Conservation (phyloP, 2,113 vertebrate species). For the Daboia siamensis region DNA sequence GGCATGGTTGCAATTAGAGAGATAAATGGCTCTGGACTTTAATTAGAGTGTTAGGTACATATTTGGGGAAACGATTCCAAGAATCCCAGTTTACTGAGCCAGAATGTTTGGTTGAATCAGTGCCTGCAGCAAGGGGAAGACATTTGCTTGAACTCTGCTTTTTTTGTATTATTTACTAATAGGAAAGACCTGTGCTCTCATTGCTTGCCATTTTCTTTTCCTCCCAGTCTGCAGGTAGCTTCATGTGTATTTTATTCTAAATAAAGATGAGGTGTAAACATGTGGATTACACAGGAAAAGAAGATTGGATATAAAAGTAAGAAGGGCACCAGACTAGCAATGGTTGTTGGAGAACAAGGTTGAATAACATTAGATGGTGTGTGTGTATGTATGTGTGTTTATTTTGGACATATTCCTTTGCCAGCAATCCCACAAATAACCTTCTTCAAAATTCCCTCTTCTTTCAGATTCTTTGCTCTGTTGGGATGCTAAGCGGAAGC, state of each 20-base stretch:
- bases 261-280: neutral
- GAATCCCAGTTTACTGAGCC: slow-evolving; percentile 67
- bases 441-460: neutral
- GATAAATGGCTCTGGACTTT: slow-evolving; percentile 87
- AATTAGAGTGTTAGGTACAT: slow-evolving; percentile 88
- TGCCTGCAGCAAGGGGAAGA: slow-evolving; percentile 45
- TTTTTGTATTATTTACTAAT: slow-evolving; percentile 42
- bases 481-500: neutral
- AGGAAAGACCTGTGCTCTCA: slow-evolving; percentile 6
- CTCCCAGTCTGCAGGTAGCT: neutral
- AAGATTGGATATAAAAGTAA: neutral
- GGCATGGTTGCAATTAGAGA: slow-evolving; percentile 89
- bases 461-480: neutral
- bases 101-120: slow-evolving; percentile 68
- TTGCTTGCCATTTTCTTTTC: slow-evolving; percentile 9
- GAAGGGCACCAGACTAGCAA: neutral
- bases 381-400: neutral
- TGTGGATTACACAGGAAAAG: neutral
- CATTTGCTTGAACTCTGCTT: slow-evolving; percentile 49
- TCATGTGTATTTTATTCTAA: neutral
- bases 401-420: neutral
- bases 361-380: neutral
- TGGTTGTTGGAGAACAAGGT: neutral
- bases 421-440: neutral
- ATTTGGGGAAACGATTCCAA: slow-evolving; percentile 78